These are phyloP conservation scores for Apamea monoglypha DNA, from an alignment of 2,888 invertebrate species.

Conservation along the genomic window DNA sequence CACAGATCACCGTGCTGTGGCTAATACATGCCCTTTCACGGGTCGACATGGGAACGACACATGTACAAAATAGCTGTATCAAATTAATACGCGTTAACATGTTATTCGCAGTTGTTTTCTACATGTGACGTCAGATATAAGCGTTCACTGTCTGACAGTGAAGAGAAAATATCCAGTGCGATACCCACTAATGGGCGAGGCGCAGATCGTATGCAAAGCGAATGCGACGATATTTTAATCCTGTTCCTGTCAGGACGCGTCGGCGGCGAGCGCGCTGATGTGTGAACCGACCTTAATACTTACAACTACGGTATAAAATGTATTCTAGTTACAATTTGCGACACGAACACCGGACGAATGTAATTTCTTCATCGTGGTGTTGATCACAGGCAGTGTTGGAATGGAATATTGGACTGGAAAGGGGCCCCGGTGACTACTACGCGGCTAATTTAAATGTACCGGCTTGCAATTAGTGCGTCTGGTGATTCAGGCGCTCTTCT, in stretches of 20 bases:
- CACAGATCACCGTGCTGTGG: conserved; percentile 54
- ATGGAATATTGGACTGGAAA: conserved; percentile 76
- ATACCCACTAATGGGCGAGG: conserved; percentile 61
- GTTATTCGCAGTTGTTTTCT: conserved; percentile 56
- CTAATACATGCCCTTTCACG: conserved; percentile 56
- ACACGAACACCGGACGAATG: conserved; percentile 85
- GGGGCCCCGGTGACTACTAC: conserved; percentile 42
- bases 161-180: conserved; percentile 59
- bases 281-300: conserved; percentile 64
- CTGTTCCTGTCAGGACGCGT: conserved; percentile 55
- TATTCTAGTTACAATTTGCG: conserved; percentile 79
- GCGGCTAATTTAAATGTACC: conserved; percentile 24
- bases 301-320: conserved; percentile 65
- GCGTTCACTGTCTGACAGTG: conserved; percentile 52
- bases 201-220: conserved; percentile 66
- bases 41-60: conserved; percentile 51
- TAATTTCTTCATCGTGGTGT: conserved; percentile 84
- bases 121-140: conserved; percentile 63
- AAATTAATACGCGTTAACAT: conserved; percentile 38
- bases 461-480: conserved; percentile 39
- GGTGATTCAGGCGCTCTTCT: conserved; percentile 38
- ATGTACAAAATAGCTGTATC: conserved; percentile 53
- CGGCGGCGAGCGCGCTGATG: conserved; percentile 43
- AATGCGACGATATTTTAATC: conserved; percentile 66
- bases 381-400: conserved; percentile 87